These are phyloP conservation scores for Falcaria lacertinaria DNA, from an alignment of 2,888 invertebrate genomes.

Conservation along the genomic window DNA sequence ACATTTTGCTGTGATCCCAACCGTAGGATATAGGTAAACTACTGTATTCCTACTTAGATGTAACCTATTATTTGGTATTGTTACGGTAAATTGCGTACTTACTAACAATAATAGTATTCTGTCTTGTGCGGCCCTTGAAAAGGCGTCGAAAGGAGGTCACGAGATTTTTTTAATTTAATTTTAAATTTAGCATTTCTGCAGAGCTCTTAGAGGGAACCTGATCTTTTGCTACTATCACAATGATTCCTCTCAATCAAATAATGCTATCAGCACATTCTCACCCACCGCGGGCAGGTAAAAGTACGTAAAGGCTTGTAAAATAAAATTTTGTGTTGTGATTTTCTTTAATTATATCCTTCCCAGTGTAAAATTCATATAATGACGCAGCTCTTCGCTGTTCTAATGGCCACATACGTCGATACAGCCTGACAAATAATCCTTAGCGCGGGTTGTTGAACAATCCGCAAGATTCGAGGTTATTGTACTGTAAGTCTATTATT, in stretches of 20 bases:
- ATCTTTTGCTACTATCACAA: too few relatives aligned
- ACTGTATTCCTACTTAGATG: constrained; percentile 8
- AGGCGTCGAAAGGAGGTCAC: not conserved
- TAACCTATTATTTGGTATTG: constrained; percentile 8
- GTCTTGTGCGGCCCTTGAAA: constrained; percentile 7
- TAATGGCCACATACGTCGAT: constrained; percentile 3
- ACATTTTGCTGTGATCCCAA: not conserved
- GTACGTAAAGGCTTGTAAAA: too few relatives aligned
- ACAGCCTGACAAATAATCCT: constrained; percentile 11
- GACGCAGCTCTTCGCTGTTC: not conserved
- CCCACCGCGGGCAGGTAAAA: too few relatives aligned
- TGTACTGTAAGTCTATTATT: not conserved
- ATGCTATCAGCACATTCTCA: too few relatives aligned
- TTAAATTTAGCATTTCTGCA: too few relatives aligned
- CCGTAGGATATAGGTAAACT: not conserved
- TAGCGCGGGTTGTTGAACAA: constrained; percentile 7
- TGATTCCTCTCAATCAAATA: too few relatives aligned
- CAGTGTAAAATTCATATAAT: too few relatives aligned
- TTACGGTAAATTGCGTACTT: constrained; percentile 12
- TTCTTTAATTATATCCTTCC: too few relatives aligned
- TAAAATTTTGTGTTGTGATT: too few relatives aligned
- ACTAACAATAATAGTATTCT: constrained; percentile 12
- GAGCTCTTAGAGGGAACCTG: too few relatives aligned
- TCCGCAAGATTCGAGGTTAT: not conserved
- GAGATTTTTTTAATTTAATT: too few relatives aligned